phyloP scores from a whole-genome alignment of 1,140 invertebrate species.

The Scylla paramamosain region DNA sequence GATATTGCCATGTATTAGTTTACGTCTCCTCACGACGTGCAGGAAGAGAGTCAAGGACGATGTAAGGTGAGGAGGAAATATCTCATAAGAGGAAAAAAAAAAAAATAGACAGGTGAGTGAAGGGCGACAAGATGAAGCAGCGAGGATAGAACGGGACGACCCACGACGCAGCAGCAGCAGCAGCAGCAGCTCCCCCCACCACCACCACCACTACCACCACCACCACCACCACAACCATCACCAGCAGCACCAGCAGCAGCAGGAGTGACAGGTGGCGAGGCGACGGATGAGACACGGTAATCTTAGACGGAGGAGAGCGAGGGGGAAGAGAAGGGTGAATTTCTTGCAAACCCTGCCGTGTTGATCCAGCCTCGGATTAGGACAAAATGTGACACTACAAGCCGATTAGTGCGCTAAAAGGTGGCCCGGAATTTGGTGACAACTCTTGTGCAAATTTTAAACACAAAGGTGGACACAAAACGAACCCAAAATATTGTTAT shows the following conservation, averaged over 20 bases:
- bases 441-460: constrained; percentile 15
- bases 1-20: not conserved
- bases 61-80: not conserved
- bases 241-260: no score
- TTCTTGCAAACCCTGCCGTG: not conserved
- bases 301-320: no score
- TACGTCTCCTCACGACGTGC: not conserved
- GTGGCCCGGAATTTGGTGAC: not conserved
- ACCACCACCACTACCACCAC: no score
- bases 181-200: no score
- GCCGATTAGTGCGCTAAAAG: constrained; percentile 3
- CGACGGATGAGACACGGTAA: no score
- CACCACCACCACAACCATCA: no score
- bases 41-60: constrained; percentile 26
- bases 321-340: not conserved
- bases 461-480: constrained; percentile 2
- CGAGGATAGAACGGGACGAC: not conserved
- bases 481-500: not conserved
- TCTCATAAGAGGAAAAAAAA: not conserved
- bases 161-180: not conserved
- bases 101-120: constrained; percentile 24
- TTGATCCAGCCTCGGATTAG: not conserved
- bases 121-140: not conserved
- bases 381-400: constrained; percentile 1
- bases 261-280: not conserved